These are phyloP conservation scores for Anser brachyrhynchus DNA, from an alignment of 2,113 vertebrate species.

Conservation along the genomic window DNA sequence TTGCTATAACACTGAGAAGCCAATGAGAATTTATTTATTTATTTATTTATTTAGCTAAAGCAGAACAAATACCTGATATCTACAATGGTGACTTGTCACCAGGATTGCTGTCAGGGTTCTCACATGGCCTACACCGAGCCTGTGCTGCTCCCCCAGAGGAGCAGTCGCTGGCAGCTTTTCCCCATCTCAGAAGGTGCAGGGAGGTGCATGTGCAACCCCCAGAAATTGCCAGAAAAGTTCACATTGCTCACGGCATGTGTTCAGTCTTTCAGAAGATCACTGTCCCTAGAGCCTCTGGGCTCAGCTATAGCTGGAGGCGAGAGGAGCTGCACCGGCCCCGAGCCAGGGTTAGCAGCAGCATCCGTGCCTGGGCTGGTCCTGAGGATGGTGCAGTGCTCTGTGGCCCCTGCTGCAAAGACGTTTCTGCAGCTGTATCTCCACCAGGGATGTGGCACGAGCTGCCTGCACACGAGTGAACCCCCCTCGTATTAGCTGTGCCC, in stretches of 20 bases:
- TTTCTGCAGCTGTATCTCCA: background rate
- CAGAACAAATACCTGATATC: background rate
- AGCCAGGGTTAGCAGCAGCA: background rate
- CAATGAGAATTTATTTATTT: background rate
- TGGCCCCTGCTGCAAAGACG: background rate
- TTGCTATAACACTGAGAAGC: background rate
- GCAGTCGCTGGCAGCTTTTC: background rate
- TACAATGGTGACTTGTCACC: background rate
- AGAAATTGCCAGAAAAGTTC: background rate
- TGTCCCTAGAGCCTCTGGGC: background rate
- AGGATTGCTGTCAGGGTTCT: background rate
- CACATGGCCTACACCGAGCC: rapidly evolving
- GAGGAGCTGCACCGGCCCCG: background rate
- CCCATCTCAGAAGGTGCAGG: background rate
- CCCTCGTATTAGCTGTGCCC: background rate
- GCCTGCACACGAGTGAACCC: background rate
- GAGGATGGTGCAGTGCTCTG: background rate
- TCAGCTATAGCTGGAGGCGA: background rate
- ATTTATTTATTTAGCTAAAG: background rate
- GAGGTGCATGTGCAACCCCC: background rate
- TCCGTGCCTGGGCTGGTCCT: background rate
- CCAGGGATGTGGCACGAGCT: background rate
- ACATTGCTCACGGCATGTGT: background rate
- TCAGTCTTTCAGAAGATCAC: background rate
- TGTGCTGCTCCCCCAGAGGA: background rate